Evolutionary conservation across 2,888 invertebrate genomes (phyloP), one percentile per base, ranked within the genome.

Genomic region (Callinectes sapidus): DNA sequence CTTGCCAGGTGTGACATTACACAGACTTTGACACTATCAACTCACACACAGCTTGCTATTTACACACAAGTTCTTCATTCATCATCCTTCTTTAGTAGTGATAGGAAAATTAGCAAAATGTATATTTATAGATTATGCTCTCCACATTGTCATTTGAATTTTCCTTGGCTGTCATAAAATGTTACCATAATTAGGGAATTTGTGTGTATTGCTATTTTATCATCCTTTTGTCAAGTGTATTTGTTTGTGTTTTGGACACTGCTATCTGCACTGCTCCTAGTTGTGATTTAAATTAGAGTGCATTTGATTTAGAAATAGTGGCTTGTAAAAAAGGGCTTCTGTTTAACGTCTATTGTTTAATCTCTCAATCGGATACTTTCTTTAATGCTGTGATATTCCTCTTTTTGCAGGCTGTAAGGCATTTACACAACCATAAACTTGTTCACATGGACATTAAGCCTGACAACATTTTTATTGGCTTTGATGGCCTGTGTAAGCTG

Each of bases 391-490:
- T n/a, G 23, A n/a, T 28, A 8, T n/a, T 8, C 32, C 13, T 77
- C 6, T n/a, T 35, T 81, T 95, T 96, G 71, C 95, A 96, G 96
- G 97, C 97, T 32, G 95, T 97, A 2, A 96, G 97, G 95, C 97
- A 97, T 95, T 96, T 98, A 39, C 98, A 98, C 95, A 96, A 96
- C 94, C 96, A 96, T 90, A 96, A 97, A 95, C 96, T 97, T 66
- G 96, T 97, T 66, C 98, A 98, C 95, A 96, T 97, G 95, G 98
- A 98, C 96, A 97, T 98, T 71, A 98, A 98, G 95, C 97, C 97
- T 87, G 97, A 97, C 90, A 98, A 98, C 95, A 97, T 98, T 90
- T 96, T 98, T 95, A 96, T 98, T 92, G 96, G 97, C 10, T 96
- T 96, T 93, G 96, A 97, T 95, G 96, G 96, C 42, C 92, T 95